These are phyloP conservation scores for Muschampia plurimacula DNA, from an alignment of 2,888 invertebrate species.

Conservation along the genomic window DNA sequence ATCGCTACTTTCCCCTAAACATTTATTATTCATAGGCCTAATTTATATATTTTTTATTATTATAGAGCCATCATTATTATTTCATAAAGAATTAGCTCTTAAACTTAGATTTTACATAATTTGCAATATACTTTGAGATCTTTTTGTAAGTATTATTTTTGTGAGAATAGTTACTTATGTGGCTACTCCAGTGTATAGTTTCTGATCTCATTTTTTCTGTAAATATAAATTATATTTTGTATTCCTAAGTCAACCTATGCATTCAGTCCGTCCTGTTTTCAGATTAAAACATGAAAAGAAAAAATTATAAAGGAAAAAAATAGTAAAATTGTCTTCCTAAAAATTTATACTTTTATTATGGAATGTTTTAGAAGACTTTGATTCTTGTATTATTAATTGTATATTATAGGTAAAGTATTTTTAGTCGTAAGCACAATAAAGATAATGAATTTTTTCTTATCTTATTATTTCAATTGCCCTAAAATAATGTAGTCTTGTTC, in stretches of 20 bases:
- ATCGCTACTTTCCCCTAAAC: too few species aligned
- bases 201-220: conserved; percentile 79
- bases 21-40: too few species aligned
- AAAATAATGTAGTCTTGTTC: too few species aligned
- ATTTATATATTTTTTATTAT: not conserved
- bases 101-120: conserved; percentile 24
- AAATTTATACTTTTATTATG: conserved; percentile 16
- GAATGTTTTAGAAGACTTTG: conserved; percentile 33
- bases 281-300: not conserved
- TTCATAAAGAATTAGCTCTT: conserved; percentile 33
- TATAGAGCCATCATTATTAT: not conserved
- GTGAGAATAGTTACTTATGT: conserved; percentile 34
- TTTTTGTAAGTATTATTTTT: conserved; percentile 59
- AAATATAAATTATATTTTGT: conserved; percentile 65
- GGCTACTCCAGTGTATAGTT: conserved; percentile 67
- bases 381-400: conserved; percentile 41
- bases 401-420: conserved; percentile 30
- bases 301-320: not conserved
- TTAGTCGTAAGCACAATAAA: conserved; percentile 38
- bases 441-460: conserved; percentile 35
- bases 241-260: conserved; percentile 50
- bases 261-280: conserved; percentile 57
- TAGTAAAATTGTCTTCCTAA: conserved; percentile 19
- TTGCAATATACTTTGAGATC: conserved; percentile 31
- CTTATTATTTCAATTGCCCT: conserved; percentile 12